phyloP scores from a whole-genome alignment of 1,140 invertebrate genomes.

The Drosophila paulistorum region DNA sequence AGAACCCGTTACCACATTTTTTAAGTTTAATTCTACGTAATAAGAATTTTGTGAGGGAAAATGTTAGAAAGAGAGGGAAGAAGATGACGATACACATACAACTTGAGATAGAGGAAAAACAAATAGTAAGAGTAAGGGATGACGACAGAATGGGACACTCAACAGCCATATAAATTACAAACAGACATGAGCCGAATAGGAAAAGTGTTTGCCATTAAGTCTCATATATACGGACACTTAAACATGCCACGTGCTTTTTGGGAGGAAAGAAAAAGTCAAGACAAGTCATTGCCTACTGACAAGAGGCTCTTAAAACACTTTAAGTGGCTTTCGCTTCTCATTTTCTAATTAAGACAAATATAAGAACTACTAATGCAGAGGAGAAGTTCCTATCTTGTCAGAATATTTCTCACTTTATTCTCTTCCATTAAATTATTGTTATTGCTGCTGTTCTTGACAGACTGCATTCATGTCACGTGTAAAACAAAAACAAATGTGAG shows the following conservation, averaged over 20 bases:
- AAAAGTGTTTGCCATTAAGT: conserved; percentile 64
- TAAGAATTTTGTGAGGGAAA: conserved; percentile 60
- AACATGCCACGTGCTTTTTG: conserved; percentile 6
- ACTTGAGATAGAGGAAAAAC: background rate
- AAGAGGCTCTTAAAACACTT: conserved; percentile 44
- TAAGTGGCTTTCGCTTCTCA: conserved; percentile 45
- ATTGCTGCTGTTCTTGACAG: conserved; percentile 43
- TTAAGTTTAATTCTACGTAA: conserved; percentile 78
- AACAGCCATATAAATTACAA: conserved; percentile 70
- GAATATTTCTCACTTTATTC: conserved; percentile 31
- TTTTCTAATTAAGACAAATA: conserved; percentile 73
- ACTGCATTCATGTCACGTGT: conserved; percentile 67
- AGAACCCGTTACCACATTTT: conserved; percentile 73
- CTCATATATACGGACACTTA: conserved; percentile 42
- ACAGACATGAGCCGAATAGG: conserved; percentile 61
- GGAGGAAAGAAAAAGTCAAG: conserved; percentile 21
- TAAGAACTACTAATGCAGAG: conserved; percentile 62
- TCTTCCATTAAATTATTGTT: background rate
- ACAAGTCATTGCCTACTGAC: conserved; percentile 39
- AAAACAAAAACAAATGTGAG: conserved; percentile 47
- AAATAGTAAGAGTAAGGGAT: background rate
- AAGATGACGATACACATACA: background rate
- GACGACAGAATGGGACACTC: conserved; percentile 29
- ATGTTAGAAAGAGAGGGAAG: background rate
- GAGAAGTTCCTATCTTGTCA: conserved; percentile 34